Percentiles rank a stretch among this genome's conserved stretches.
Evolutionary conservation across 2,113 vertebrate genomes (phyloP).

Genomic region (Poeciliopsis turrubarensis): DNA sequence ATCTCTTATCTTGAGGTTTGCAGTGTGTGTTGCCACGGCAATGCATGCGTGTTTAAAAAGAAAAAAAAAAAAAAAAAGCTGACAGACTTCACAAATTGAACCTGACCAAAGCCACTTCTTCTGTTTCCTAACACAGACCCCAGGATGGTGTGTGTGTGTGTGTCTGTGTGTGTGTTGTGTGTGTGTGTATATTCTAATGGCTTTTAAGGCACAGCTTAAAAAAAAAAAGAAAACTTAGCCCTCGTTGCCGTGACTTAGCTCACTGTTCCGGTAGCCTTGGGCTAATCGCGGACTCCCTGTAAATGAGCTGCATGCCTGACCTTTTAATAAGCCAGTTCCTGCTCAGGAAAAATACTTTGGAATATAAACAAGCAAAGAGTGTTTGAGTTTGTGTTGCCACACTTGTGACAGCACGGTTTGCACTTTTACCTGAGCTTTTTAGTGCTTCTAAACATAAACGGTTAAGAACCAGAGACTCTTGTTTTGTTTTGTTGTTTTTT

Average conservation of each 20-base stretch:
- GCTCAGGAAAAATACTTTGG: conserved; percentile 19
- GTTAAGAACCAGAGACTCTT: neutral
- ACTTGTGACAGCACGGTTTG: conserved; percentile 36
- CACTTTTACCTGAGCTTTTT: conserved; percentile 13
- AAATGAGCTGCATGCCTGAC: conserved; percentile 18
- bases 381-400: conserved; percentile 24
- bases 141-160: conserved; percentile 17
- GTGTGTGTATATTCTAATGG: neutral
- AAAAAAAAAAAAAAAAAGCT: neutral
- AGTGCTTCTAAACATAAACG: neutral
- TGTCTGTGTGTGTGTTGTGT: too few relatives aligned
- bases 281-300: conserved; percentile 4
- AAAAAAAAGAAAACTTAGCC: neutral
- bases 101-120: neutral
- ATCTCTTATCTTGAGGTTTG: neutral
- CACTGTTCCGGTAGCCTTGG: neutral
- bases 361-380: conserved; percentile 36
- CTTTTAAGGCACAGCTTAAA: conserved; percentile 30
- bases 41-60: neutral
- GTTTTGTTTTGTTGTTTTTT: neutral
- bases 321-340: conserved; percentile 45
- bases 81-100: neutral
- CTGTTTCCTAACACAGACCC: neutral
- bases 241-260: conserved; percentile 13
- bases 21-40: neutral